phyloP scores from a whole-genome alignment of 2,113 vertebrate species.

The Cebidichthys violaceus region DNA sequence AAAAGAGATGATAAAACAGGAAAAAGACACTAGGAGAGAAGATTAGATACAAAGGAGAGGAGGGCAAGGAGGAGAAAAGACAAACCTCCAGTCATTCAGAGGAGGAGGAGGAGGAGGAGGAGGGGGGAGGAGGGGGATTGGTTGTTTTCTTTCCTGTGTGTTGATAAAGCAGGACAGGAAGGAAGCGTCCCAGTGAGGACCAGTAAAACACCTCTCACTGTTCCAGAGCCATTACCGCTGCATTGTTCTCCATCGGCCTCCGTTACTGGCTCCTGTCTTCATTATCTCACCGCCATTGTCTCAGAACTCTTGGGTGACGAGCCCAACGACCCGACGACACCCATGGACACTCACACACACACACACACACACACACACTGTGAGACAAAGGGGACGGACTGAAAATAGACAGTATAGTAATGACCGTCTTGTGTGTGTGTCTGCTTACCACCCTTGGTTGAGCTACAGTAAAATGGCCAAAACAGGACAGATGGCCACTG shows the following conservation, averaged over 20 bases:
- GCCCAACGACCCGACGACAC: conserved; percentile 52
- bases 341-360: conserved; percentile 15
- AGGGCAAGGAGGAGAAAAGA: neutral
- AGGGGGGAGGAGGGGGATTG: neutral
- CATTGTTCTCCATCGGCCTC: conserved; percentile 72
- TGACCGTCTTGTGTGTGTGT: conserved; percentile 34
- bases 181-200: conserved; percentile 61
- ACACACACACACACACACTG: conserved; percentile 1
- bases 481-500: conserved; percentile 65
- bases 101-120: neutral
- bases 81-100: conserved; percentile 20
- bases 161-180: conserved; percentile 76
- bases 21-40: neutral
- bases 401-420: conserved; percentile 29
- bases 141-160: conserved; percentile 71
- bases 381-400: conserved; percentile 41
- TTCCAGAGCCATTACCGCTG: conserved; percentile 64
- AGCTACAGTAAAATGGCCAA: conserved; percentile 52
- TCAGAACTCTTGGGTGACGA: conserved; percentile 65
- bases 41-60: neutral
- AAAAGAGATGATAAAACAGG: neutral
- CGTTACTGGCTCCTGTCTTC: conserved; percentile 52
- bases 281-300: conserved; percentile 73
- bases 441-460: conserved; percentile 38
- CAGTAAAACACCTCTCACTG: conserved; percentile 58